Conservation (phyloP, 2,888 invertebrate genomes). For the Gnatocerus cornutus region DNA sequence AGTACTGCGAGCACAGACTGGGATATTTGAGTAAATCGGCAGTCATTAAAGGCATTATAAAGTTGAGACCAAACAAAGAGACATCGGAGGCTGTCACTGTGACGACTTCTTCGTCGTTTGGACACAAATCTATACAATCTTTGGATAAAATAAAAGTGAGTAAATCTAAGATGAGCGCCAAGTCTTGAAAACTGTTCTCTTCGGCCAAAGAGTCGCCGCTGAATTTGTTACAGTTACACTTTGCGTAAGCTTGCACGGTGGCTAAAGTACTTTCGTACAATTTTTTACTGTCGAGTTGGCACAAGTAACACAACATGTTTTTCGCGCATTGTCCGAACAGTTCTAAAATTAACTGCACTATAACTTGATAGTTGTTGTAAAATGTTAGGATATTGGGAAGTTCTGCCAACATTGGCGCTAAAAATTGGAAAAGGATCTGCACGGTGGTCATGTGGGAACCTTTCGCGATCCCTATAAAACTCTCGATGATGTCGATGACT, state of each 20-base stretch:
- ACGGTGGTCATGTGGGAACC: slow-evolving; percentile 72
- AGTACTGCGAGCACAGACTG: slow-evolving; percentile 77
- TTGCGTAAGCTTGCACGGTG: slow-evolving; percentile 81
- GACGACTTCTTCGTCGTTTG: slow-evolving; percentile 61
- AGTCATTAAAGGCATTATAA: slow-evolving; percentile 83
- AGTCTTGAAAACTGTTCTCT: slow-evolving; percentile 84
- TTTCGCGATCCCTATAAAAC: slow-evolving; percentile 81
- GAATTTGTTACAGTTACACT: slow-evolving; percentile 78
- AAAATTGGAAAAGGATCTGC: slow-evolving; percentile 73
- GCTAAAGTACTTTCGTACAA: slow-evolving; percentile 81
- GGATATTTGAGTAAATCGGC: slow-evolving; percentile 82
- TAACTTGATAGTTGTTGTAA: slow-evolving; percentile 83
- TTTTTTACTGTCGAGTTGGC: slow-evolving; percentile 76
- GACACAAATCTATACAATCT: slow-evolving; percentile 69
- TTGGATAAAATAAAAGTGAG: slow-evolving; percentile 72
- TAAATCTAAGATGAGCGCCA: slow-evolving; percentile 86
- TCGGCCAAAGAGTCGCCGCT: slow-evolving; percentile 79
- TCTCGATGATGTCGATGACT: slow-evolving; percentile 84
- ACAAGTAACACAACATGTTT: slow-evolving; percentile 79
- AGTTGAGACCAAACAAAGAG: slow-evolving; percentile 79
- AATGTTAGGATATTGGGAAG: slow-evolving; percentile 81
- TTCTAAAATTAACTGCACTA: slow-evolving; percentile 84
- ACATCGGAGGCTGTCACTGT: slow-evolving; percentile 75
- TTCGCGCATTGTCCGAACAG: slow-evolving; percentile 83
- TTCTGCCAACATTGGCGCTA: slow-evolving; percentile 79